phyloP scores from a whole-genome alignment of 2,113 vertebrate genomes.

The Cephalopholis sonnerati region DNA sequence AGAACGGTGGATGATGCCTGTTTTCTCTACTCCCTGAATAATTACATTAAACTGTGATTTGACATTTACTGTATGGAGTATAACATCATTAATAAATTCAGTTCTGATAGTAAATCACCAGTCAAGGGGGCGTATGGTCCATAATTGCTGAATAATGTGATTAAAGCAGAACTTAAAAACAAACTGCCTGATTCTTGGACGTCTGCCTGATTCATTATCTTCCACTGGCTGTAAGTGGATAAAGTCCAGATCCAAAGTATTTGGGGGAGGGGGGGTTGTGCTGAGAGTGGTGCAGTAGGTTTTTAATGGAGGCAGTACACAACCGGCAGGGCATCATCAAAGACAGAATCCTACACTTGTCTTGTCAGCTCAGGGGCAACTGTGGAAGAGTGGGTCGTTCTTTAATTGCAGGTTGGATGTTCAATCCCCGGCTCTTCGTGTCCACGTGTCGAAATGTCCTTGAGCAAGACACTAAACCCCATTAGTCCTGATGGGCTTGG shows the following conservation, averaged over 20 bases:
- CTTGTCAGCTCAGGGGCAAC: neutral
- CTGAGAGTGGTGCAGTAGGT: neutral
- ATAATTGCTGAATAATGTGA: conserved; percentile 21
- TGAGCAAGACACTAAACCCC: neutral
- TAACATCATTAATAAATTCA: conserved; percentile 31
- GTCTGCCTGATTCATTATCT: conserved; percentile 2
- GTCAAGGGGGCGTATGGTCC: neutral
- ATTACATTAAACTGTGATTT: conserved; percentile 46
- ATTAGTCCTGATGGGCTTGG: neutral
- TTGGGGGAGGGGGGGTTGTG: neutral
- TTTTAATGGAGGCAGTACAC: conserved; percentile 7
- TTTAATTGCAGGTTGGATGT: conserved; percentile 16
- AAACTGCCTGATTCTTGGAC: conserved; percentile 17
- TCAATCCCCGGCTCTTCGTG: neutral
- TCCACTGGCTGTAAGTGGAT: neutral
- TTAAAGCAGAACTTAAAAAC: conserved; percentile 31
- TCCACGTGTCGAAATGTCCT: neutral
- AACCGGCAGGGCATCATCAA: neutral
- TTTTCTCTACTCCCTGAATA: conserved; percentile 17
- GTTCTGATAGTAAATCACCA: conserved; percentile 8
- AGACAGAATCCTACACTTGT: conserved; percentile 4
- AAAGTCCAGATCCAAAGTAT: conserved; percentile 27
- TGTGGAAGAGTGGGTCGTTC: neutral
- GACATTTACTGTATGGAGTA: conserved; percentile 28
- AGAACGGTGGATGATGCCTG: conserved; percentile 8